Evolutionary conservation across 2,113 vertebrate genomes (phyloP).

Genomic region (Trogon melanurus): DNA sequence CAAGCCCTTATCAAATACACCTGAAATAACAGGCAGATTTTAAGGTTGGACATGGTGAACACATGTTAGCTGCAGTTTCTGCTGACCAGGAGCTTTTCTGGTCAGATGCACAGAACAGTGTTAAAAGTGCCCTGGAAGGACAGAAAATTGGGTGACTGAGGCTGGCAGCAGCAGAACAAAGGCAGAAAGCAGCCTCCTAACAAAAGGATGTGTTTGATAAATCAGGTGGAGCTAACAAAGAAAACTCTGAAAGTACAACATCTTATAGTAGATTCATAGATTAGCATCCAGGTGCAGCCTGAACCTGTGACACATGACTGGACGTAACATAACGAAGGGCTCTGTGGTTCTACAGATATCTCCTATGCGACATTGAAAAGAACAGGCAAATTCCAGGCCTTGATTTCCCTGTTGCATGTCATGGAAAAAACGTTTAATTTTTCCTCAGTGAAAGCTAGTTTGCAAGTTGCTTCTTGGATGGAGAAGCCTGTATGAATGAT

Average conservation of each 20-base stretch:
- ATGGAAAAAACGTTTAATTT: not conserved
- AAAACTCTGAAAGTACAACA: not conserved
- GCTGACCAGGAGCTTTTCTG: not conserved
- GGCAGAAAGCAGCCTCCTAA: not conserved
- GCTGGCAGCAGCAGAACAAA: not conserved
- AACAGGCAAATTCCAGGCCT: not conserved
- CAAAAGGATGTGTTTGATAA: not conserved
- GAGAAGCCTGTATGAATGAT: not conserved
- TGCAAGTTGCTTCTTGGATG: not conserved
- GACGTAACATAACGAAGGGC: not conserved
- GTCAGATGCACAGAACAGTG: not conserved
- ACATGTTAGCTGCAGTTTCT: not conserved
- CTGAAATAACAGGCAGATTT: not conserved
- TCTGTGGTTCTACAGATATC: not conserved
- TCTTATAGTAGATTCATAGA: not conserved
- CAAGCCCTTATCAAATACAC: not conserved
- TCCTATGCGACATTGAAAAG: not conserved
- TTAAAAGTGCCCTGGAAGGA: not conserved
- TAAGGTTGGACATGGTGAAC: not conserved
- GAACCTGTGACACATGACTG: not conserved
- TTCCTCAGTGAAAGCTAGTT: not conserved
- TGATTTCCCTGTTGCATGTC: not conserved
- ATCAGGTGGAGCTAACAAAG: not conserved
- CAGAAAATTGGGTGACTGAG: not conserved
- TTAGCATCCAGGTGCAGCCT: accelerated